Conservation (phyloP, 2,113 vertebrate genomes). For the Pangasianodon hypophthalmus region DNA sequence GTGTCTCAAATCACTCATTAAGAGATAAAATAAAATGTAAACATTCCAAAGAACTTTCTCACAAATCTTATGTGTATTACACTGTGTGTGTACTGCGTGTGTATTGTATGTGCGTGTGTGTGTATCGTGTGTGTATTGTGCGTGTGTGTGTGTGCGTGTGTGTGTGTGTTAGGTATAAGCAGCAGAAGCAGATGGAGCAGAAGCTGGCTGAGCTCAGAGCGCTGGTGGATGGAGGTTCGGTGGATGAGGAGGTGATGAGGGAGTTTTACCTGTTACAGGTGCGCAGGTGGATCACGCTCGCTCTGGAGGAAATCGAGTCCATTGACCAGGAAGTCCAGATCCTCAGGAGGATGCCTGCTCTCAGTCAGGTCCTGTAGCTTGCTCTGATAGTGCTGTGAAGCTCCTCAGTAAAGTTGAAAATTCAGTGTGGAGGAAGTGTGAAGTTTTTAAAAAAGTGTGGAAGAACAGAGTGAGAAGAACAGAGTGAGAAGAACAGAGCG, state of each 20-base stretch:
- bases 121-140: neutral
- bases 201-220: constrained; percentile 75
- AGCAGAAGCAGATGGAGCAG: constrained; percentile 87
- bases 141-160: constrained; percentile 16
- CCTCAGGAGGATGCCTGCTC: constrained; percentile 75
- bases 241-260: constrained; percentile 83
- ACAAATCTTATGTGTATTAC: neutral
- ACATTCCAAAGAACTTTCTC: neutral
- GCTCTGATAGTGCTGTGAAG: neutral
- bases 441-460: too few relatives aligned
- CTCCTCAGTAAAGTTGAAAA: neutral
- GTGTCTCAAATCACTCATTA: neutral
- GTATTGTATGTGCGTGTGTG: constrained; percentile 9
- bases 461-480: too few relatives aligned
- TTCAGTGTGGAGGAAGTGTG: neutral
- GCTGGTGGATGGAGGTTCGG: constrained; percentile 78
- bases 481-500: neutral
- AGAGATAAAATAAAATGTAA: neutral
- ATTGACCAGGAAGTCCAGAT: constrained; percentile 89
- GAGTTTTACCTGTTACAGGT: constrained; percentile 85
- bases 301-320: constrained; percentile 89
- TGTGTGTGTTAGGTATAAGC: constrained; percentile 76
- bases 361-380: constrained; percentile 68
- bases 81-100: neutral
- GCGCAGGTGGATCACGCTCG: constrained; percentile 79